A percentile compares a stretch with the other conserved stretches of the same genome.
Evolutionary conservation across 2,113 vertebrate species (phyloP).

Genomic region (Ranitomeya imitator): DNA sequence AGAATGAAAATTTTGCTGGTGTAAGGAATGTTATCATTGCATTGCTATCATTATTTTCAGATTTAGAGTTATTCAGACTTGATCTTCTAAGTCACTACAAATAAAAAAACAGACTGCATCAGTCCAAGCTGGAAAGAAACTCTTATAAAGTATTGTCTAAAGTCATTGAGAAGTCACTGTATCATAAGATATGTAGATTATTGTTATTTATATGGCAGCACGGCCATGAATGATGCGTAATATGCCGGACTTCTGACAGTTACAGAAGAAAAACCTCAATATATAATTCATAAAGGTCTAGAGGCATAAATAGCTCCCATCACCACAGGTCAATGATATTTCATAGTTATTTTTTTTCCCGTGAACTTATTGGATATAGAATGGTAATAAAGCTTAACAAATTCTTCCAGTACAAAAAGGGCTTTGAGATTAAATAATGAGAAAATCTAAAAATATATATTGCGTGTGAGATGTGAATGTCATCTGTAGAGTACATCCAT

Average conservation of each 20-base stretch:
- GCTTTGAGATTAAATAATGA: constrained; percentile 7
- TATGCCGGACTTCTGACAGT: neutral
- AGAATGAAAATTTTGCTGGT: too few species aligned
- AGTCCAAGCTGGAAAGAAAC: neutral
- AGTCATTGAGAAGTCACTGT: neutral
- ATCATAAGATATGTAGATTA: neutral
- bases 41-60: too few species aligned
- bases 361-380: neutral
- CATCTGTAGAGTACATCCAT: neutral
- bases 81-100: neutral
- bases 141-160: neutral
- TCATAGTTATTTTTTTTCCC: neutral
- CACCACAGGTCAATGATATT: neutral
- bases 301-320: neutral
- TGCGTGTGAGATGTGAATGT: neutral
- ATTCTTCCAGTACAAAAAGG: neutral
- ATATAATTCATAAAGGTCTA: constrained; percentile 43
- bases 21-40: too few species aligned
- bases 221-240: neutral
- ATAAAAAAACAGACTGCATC: neutral
- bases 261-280: neutral
- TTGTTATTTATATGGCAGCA: neutral
- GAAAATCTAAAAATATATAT: neutral
- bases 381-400: neutral
- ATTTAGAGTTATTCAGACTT: neutral